phyloP scores from a whole-genome alignment of 2,888 invertebrate species.

The Caenorhabditis doughertyi region DNA sequence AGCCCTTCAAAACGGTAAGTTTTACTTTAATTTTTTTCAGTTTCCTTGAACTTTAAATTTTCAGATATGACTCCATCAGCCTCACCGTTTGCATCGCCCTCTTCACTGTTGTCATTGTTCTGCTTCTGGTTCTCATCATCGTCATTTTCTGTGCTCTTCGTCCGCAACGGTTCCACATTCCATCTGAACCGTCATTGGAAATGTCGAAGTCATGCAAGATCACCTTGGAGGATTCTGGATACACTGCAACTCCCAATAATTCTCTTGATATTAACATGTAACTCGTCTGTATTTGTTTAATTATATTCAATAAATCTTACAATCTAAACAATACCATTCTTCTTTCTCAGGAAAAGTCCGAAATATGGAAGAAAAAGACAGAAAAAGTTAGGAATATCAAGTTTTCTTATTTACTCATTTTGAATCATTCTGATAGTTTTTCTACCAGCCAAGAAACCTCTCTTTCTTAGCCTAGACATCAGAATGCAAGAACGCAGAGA shows the following conservation, averaged over 20 bases:
- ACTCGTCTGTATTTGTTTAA: no score
- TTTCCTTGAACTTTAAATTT: background rate
- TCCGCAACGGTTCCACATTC: constrained; percentile 11
- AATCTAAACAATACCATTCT: no score
- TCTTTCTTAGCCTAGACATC: no score
- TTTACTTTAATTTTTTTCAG: background rate
- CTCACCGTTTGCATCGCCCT: background rate
- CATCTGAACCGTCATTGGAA: background rate
- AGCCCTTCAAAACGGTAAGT: background rate
- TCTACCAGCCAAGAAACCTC: no score
- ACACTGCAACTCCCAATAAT: background rate
- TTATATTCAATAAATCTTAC: no score
- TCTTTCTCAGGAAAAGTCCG: no score
- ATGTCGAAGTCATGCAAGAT: background rate
- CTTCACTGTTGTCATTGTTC: constrained; percentile 1
- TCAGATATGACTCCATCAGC: background rate
- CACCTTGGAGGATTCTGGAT: background rate
- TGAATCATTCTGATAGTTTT: no score
- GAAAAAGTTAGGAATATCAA: no score
- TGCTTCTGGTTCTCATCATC: constrained; percentile 1
- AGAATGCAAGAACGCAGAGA: no score
- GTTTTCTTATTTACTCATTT: no score
- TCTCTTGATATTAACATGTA: background rate
- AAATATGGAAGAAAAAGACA: no score
- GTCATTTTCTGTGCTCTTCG: background rate